These are phyloP conservation scores for Drosophila insularis DNA, from an alignment of 1,140 invertebrate genomes.

Conservation along the genomic window DNA sequence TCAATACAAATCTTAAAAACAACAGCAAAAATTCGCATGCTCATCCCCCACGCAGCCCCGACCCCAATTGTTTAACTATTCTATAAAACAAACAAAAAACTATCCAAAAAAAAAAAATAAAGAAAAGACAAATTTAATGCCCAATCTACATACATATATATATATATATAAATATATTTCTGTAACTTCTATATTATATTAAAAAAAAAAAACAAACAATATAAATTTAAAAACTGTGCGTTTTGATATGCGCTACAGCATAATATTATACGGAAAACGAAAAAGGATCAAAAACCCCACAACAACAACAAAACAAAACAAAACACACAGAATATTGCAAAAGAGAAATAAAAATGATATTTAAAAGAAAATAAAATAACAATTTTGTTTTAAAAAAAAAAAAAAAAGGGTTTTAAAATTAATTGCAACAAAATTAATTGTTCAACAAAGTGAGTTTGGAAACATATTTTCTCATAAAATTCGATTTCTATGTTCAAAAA, in stretches of 20 bases:
- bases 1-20: constrained; percentile 59
- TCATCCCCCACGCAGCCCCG: too few relatives aligned
- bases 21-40: constrained; percentile 1
- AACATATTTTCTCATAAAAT: too few relatives aligned
- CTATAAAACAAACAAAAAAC: constrained; percentile 17
- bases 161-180: constrained; percentile 70
- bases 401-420: too few relatives aligned
- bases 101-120: constrained; percentile 11
- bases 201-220: not conserved
- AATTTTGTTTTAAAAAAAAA: too few relatives aligned
- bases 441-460: too few relatives aligned
- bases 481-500: too few relatives aligned
- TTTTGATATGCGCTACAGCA: constrained; percentile 65
- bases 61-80: too few relatives aligned
- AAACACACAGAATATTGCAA: constrained; percentile 62
- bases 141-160: constrained; percentile 25
- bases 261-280: constrained; percentile 59
- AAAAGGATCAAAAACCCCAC: constrained; percentile 65
- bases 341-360: constrained; percentile 72
- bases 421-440: too few relatives aligned
- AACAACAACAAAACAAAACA: not conserved
- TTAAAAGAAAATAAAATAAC: constrained; percentile 46
- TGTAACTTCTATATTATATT: constrained; percentile 73
- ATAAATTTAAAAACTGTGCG: constrained; percentile 37
- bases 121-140: constrained; percentile 31